Conservation (phyloP, 2,888 invertebrate genomes). For the Hofmannophila pseudospretella region DNA sequence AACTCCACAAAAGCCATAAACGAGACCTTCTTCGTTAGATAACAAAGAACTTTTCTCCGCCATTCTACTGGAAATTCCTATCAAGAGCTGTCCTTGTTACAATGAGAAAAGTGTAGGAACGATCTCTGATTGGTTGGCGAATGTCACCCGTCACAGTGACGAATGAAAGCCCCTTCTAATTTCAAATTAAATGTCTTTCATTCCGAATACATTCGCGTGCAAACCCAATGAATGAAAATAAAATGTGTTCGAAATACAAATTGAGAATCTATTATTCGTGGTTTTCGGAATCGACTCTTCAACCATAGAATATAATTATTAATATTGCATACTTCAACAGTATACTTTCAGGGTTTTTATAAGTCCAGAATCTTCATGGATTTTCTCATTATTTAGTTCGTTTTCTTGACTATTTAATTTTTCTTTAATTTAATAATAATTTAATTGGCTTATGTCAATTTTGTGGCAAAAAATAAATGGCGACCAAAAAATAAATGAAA, state of each 20-base stretch:
- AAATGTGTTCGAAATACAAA: neutral
- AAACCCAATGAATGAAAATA: conserved; percentile 4
- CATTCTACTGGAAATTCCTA: conserved; percentile 4
- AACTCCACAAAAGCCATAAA: conserved; percentile 8
- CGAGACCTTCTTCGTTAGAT: conserved; percentile 13
- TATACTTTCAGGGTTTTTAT: no score
- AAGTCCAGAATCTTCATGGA: no score
- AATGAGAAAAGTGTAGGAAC: conserved; percentile 21
- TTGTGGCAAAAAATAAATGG: no score
- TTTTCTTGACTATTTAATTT: no score
- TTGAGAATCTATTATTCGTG: neutral
- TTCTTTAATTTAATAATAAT: no score
- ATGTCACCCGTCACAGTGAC: conserved; percentile 31
- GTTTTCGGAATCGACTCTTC: no score
- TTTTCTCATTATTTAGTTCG: no score
- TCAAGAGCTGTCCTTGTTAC: conserved; percentile 17
- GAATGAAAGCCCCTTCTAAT: conserved; percentile 29
- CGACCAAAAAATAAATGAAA: no score
- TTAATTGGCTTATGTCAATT: no score
- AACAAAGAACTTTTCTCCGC: conserved; percentile 27
- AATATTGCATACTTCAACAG: no score
- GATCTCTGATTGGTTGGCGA: conserved; percentile 28
- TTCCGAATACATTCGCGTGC: conserved; percentile 4
- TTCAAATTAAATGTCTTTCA: conserved; percentile 25
- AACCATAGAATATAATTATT: no score